These are phyloP conservation scores for Rotaria macrura DNA, from an alignment of 2,888 invertebrate genomes.

Conservation along the genomic window DNA sequence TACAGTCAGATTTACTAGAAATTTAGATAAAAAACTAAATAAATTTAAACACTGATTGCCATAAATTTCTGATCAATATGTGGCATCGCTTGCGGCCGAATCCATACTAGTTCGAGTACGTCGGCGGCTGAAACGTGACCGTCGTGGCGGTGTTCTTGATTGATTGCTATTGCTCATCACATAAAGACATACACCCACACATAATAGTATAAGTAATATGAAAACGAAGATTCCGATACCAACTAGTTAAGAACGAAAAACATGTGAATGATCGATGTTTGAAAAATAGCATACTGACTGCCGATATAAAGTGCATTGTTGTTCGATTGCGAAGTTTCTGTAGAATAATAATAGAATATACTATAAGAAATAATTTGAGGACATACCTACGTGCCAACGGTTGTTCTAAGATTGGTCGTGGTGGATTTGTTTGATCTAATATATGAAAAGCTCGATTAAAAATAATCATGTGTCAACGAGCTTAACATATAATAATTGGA, in stretches of 20 bases:
- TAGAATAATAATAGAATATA: not conserved
- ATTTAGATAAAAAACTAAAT: no score
- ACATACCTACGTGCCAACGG: not conserved
- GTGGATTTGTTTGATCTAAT: not conserved
- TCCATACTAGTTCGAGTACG: not conserved
- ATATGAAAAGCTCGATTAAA: no score
- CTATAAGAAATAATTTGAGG: not conserved
- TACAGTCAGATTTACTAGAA: no score
- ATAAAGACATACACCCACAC: not conserved
- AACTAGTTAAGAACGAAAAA: not conserved
- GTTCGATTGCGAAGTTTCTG: not conserved
- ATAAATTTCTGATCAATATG: not conserved
- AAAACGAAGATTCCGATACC: not conserved
- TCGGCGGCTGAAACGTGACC: not conserved
- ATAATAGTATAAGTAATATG: not conserved
- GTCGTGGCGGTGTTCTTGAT: not conserved
- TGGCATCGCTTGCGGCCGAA: not conserved
- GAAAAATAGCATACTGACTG: not conserved
- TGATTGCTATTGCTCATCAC: not conserved
- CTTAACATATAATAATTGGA: not conserved
- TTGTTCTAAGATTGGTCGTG: not conserved
- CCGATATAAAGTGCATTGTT: not conserved
- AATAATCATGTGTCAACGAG: no score
- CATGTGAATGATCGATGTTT: no score
- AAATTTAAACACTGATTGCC: no score